phyloP scores from a whole-genome alignment of 1,140 invertebrate species.

The roundworm (Caenorhabditis elegans) region WBcel235 BX284604.4:1960501-1961000 shows the following conservation, averaged over 20 bases:
- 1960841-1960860: no score
- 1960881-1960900: no score
- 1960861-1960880: no score
- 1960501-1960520: no score
- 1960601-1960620: background rate
- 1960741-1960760: slow-evolving; percentile 18
- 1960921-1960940: no score
- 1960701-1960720: slow-evolving; percentile 27
- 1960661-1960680: slow-evolving; percentile 12
- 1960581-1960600: background rate
- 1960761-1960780: slow-evolving; percentile 1
- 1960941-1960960: no score
- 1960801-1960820: background rate
- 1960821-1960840: no score
- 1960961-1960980: no score
- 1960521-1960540: no score
- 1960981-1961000: no score
- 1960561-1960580: background rate
- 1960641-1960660: slow-evolving; percentile 3
- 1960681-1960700: slow-evolving; percentile 39
- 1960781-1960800: background rate
- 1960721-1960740: slow-evolving; percentile 3
- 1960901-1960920: no score
- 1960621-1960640: background rate
- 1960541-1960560: slow-evolving; percentile 6